Evolutionary conservation across 2,888 invertebrate genomes (phyloP), one percentile per base, ranked within the genome.

Genomic region (Scaeva pyrastri): DNA sequence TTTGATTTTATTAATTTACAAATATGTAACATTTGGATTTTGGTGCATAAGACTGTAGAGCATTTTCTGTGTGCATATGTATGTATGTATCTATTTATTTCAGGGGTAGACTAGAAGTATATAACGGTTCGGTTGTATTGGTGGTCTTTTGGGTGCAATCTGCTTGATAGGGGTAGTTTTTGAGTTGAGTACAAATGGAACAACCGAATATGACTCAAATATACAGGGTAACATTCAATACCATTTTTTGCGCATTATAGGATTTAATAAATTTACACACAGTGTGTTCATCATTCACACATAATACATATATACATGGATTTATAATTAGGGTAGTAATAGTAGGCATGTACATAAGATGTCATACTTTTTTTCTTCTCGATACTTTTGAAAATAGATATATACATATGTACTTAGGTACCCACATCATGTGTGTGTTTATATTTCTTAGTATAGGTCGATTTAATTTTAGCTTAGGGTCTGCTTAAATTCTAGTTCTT

Each of bases 161-260:
- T 39, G 48, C 60, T 6, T 66, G 31, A 73, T 75, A 71, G 76
- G 85, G 85, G 85, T 85, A 66, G 85, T 76, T 85, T 73, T 76
- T 76, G 85, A 85, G 80, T 85, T 72, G 85, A 81, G 66, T 77
- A 55, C 2, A 21, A 72, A 72, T 21, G 48, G 41, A 43, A 14
- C 43, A 2, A 23, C 2, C 21, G 21, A 72, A 56, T 58, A n/a
- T 19, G n/a, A 85, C 85, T 85, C 85, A 85, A 81, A 73, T 62
- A 62, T 68, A 75, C 75, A 75, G 84, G 79, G 84, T 84, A 73
- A 81, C 68, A 52, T 81, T 80, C 80, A 81, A 76, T 80, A 79
- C 21, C 56, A 43, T 58, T 55, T 48, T n/a, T 23, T 21, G 10
- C 19, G 45, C 45, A 41, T 41, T 43, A 68, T 60, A 50, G 66